phyloP scores from a whole-genome alignment of 2,797 vertebrate species.

The Phoxinus dragarum region DNA sequence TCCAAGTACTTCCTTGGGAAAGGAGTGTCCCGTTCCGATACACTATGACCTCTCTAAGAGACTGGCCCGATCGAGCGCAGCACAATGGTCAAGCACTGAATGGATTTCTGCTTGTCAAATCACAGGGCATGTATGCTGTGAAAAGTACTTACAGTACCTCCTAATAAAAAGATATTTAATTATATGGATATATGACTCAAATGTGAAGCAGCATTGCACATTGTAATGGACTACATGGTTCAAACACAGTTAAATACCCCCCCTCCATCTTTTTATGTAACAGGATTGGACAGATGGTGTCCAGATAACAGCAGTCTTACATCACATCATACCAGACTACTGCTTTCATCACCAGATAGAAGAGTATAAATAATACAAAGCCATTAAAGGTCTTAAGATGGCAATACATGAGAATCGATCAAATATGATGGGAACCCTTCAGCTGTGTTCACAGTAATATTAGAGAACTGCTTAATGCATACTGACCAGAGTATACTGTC shows the following conservation, averaged over 20 bases:
- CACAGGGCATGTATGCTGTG: not conserved
- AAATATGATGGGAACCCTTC: not conserved
- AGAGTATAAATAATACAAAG: constrained; percentile 36
- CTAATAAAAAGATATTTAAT: constrained; percentile 3
- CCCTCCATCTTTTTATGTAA: constrained; percentile 74
- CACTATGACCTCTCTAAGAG: constrained; percentile 67
- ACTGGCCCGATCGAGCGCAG: constrained; percentile 46
- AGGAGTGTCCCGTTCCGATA: constrained; percentile 73
- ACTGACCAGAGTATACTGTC: not conserved
- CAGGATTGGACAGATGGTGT: constrained; percentile 76
- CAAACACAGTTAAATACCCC: constrained; percentile 64
- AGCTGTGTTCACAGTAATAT: not conserved
- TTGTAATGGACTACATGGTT: constrained; percentile 21
- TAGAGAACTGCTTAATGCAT: not conserved
- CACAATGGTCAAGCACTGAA: constrained; percentile 15
- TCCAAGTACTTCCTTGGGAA: constrained; percentile 83
- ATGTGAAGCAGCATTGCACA: not conserved
- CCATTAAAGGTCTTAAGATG: constrained; percentile 1
- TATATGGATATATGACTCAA: not conserved
- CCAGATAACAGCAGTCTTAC: constrained; percentile 70
- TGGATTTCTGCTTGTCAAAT: not conserved
- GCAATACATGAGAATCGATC: not conserved
- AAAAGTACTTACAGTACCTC: not conserved
- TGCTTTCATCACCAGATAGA: constrained; percentile 28
- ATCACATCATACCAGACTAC: constrained; percentile 65